These are phyloP conservation scores for Oryzias curvinotus DNA, from an alignment of 2,113 vertebrate genomes.

Conservation along the genomic window DNA sequence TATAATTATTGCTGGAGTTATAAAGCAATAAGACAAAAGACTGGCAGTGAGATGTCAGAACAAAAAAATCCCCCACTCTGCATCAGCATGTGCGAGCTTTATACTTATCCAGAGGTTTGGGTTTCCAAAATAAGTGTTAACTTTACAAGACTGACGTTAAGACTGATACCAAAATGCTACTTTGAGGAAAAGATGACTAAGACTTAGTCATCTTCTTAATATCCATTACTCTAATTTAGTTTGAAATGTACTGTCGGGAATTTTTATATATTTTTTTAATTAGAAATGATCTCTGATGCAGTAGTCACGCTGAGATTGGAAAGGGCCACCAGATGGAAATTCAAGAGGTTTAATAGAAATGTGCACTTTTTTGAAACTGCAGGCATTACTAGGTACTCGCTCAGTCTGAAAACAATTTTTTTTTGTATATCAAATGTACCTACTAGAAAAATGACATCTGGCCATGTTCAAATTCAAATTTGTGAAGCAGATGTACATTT, in stretches of 20 bases:
- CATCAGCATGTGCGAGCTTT: conserved; percentile 40
- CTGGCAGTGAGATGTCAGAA: conserved; percentile 42
- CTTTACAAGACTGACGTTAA: conserved; percentile 7
- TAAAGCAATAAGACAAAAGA: conserved; percentile 41
- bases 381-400: no score
- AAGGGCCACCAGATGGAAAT: no score
- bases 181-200: background rate
- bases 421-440: background rate
- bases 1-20: conserved; percentile 52
- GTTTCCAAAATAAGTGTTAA: conserved; percentile 41
- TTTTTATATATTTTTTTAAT: no score
- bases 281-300: no score
- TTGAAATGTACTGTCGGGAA: no score
- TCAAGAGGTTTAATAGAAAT: background rate
- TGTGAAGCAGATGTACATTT: background rate
- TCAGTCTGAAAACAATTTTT: background rate
- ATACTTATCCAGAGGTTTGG: conserved; percentile 21
- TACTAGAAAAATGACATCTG: background rate
- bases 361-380: background rate
- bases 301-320: no score
- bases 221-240: background rate
- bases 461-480: no score
- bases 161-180: conserved; percentile 10
- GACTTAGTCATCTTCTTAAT: background rate
- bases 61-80: conserved; percentile 46